A percentile compares a stretch with the other conserved stretches of the same genome.
Conservation (phyloP, 2,797 vertebrate genomes). For the Gambusia yucatana region DNA sequence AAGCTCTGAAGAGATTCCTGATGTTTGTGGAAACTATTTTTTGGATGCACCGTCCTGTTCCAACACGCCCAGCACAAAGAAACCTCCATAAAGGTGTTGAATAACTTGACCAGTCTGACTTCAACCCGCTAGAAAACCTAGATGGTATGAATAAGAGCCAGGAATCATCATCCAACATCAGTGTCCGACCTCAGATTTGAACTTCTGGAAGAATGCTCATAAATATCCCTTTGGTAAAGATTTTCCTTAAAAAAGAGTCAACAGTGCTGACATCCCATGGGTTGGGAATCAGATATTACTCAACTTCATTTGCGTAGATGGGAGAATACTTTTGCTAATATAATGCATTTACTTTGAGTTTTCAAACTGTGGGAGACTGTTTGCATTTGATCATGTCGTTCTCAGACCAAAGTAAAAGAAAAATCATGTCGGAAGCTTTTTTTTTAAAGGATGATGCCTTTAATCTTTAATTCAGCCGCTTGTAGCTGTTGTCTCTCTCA, state of each 20-base stretch:
- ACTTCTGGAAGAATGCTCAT: not conserved
- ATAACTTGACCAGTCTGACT: not conserved
- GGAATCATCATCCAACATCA: not conserved
- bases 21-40: not conserved
- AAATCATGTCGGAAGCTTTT: constrained; percentile 34
- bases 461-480: constrained; percentile 59
- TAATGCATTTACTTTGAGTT: not conserved
- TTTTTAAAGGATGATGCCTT: constrained; percentile 38
- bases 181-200: not conserved
- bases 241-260: not conserved
- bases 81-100: not conserved
- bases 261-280: not conserved
- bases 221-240: not conserved
- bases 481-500: constrained; percentile 33
- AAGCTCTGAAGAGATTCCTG: not conserved
- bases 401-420: constrained; percentile 41
- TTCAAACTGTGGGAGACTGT: constrained; percentile 6
- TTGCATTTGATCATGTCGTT: constrained; percentile 41
- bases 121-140: not conserved
- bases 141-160: not conserved
- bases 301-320: not conserved
- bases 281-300: not conserved
- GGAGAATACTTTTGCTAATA: not conserved
- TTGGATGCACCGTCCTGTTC: not conserved
- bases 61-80: not conserved